Conservation (phyloP, 1,140 invertebrate genomes). For the Neodiprion lecontei region DNA sequence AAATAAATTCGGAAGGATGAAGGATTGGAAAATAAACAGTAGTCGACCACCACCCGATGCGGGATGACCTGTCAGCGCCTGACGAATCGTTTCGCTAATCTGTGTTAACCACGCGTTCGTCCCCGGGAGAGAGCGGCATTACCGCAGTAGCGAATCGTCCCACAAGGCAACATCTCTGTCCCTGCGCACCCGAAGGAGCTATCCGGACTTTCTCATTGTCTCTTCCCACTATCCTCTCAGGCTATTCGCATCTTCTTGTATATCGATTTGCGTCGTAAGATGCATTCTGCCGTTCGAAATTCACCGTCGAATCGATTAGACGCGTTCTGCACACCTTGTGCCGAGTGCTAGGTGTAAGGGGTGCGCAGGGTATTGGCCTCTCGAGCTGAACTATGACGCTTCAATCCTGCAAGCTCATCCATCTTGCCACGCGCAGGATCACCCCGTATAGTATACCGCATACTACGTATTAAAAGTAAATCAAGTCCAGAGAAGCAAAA, state of each 20-base stretch:
- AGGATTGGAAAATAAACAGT: constrained; percentile 7
- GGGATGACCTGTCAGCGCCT: constrained; percentile 51
- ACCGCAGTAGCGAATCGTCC: no score
- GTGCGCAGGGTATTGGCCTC: no score
- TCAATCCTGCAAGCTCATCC: background rate
- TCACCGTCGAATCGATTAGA: background rate
- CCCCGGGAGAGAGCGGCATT: constrained; percentile 30
- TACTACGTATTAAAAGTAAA: background rate
- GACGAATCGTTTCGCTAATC: constrained; percentile 58
- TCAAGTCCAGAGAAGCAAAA: constrained; percentile 7
- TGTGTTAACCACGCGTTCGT: constrained; percentile 56
- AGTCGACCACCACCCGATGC: background rate
- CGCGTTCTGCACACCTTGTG: background rate
- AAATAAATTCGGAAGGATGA: constrained; percentile 4
- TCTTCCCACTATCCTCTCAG: constrained; percentile 15
- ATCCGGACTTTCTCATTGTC: constrained; percentile 16
- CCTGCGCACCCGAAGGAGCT: constrained; percentile 15
- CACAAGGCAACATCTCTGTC: no score
- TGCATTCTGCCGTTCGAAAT: background rate
- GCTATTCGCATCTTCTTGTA: constrained; percentile 10
- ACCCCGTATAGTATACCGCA: background rate
- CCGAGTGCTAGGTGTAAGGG: no score
- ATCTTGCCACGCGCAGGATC: background rate
- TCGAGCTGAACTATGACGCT: background rate
- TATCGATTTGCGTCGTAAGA: constrained; percentile 9